Conservation (phyloP, 1,140 invertebrate species). For the Zaprionus ghesquierei region DNA sequence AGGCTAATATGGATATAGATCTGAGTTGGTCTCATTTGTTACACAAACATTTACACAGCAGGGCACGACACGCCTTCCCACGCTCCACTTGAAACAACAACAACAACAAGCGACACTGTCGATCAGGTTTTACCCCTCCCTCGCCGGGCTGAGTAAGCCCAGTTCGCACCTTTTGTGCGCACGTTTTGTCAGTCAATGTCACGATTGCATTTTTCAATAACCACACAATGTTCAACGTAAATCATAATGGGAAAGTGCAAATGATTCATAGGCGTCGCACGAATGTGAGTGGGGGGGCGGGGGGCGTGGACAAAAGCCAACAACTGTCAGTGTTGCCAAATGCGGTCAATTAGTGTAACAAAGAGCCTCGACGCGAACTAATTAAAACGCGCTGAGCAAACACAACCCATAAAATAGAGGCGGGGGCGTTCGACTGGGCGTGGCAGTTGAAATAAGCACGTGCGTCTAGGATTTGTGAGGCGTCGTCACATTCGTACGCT, state of each 20-base stretch:
- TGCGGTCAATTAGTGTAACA: slow-evolving; percentile 74
- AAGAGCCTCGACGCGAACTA: slow-evolving; percentile 49
- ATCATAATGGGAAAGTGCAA: not conserved
- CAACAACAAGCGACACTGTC: not conserved
- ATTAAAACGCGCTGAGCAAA: slow-evolving; percentile 76
- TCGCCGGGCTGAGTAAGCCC: not conserved
- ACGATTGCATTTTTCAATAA: not conserved
- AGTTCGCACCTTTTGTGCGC: not conserved
- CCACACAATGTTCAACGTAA: not conserved
- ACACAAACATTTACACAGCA: not conserved
- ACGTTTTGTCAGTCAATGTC: not conserved
- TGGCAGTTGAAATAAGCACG: slow-evolving; percentile 44
- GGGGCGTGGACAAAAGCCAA: not conserved
- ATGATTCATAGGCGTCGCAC: not conserved
- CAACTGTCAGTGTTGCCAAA: slow-evolving; percentile 30
- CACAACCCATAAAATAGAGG: slow-evolving; percentile 29
- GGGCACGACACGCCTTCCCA: not conserved
- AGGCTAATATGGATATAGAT: not conserved
- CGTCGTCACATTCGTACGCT: slow-evolving; percentile 50
- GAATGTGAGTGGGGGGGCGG: no score
- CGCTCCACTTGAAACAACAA: not conserved
- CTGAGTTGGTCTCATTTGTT: not conserved
- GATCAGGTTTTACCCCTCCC: not conserved
- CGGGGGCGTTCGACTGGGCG: not conserved
- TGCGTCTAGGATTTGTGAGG: slow-evolving; percentile 63